phyloP scores from a whole-genome alignment of 1,140 invertebrate species.

The Druon quercuslanigerum region DNA sequence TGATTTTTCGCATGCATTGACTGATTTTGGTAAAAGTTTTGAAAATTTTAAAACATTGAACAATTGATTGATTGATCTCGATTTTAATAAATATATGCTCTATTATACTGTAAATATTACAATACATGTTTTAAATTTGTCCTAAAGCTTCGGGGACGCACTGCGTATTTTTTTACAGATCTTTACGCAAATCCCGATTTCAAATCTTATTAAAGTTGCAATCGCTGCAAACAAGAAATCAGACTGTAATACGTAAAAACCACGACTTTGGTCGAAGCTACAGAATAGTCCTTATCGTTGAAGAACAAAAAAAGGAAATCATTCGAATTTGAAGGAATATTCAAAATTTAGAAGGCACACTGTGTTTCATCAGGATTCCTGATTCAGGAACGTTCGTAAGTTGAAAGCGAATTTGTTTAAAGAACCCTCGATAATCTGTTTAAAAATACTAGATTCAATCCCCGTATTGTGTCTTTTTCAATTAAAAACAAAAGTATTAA shows the following conservation, averaged over 20 bases:
- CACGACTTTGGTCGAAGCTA: slow-evolving; percentile 10
- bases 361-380: slow-evolving; percentile 44
- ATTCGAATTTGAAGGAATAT: slow-evolving; percentile 47
- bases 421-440: slow-evolving; percentile 2
- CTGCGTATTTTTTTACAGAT: too few relatives aligned
- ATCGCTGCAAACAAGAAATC: slow-evolving; percentile 33
- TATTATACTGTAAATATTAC: neutral
- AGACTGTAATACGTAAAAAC: slow-evolving; percentile 29
- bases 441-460: neutral
- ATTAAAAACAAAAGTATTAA: too few relatives aligned
- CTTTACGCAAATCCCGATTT: neutral
- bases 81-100: slow-evolving; percentile 11
- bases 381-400: slow-evolving; percentile 46
- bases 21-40: too few relatives aligned
- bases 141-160: too few relatives aligned
- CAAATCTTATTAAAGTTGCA: neutral
- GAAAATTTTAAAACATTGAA: too few relatives aligned
- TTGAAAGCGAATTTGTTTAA: slow-evolving; percentile 49
- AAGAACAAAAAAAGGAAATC: neutral
- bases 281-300: neutral
- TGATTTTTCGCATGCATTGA: too few relatives aligned
- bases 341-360: slow-evolving; percentile 61
- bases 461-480: neutral
- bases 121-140: neutral
- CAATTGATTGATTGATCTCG: neutral